Evolutionary conservation across 92 coral and sea anemone species (phyloP), one percentile per base, ranked within the genome.

Genomic region (Porites lobata): DNA sequence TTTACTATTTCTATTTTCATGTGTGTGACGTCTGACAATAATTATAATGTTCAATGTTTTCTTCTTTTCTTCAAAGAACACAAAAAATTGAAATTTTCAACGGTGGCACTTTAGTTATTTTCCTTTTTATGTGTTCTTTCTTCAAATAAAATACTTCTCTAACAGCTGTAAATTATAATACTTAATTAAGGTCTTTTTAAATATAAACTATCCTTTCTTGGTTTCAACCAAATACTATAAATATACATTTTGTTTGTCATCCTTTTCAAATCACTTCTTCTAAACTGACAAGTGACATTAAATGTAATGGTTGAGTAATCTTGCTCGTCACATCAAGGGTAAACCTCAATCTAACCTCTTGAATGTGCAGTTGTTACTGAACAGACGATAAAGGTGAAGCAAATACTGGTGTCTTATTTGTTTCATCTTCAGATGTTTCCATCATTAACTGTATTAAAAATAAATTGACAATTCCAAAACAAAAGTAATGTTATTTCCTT

Each of bases 281-380:
- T 56, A 56, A 24, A 21, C 24, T 21, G 9, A 67, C 47, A 24
- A 56, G 3, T 67, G 43, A 1, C 47, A 67, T 38, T 67, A 24
- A 24, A 22, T 67, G 50, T 66, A 10, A 66, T 66, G 71, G 29
- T 66, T 66, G 71, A 66, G 71, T 66, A 66, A 66, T 9, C 71
- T 22, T n/a, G 19, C 2, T 66, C 9, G 24, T 66, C 13, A 10
- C 26, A 66, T 56, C 11, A 66, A 22, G 7, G 2, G 6, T 21
- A 19, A 21, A 65, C 22, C 11, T 22, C 22, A 65, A 62, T 5
- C 32, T 66, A 8, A 9, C 15, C 9, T 20, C 71, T 66, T 20
- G 2, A 20, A 22, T n/a, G 9, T 22, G 71, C 71, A 19, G 9
- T 20, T 65, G 8, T 20, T 66, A 11, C 71, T 20, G 22, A 20